phyloP scores from a whole-genome alignment of 1,140 invertebrate genomes.

The Oppia nitens region DNA sequence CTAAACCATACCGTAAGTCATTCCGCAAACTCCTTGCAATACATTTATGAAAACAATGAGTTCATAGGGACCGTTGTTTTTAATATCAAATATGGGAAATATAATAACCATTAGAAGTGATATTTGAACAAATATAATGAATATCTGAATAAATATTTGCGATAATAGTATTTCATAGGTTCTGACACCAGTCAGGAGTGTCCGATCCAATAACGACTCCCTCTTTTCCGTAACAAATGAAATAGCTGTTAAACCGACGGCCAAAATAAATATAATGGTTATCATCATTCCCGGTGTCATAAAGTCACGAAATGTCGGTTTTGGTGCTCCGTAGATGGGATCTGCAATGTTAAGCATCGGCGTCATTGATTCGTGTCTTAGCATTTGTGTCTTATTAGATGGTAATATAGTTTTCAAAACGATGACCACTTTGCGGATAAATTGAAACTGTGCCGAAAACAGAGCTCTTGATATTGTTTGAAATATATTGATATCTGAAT shows the following conservation, averaged over 20 bases:
- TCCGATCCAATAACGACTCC: slow-evolving; percentile 67
- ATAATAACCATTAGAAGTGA: slow-evolving; percentile 1
- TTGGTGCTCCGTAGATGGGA: slow-evolving; percentile 8
- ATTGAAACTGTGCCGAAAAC: too few relatives aligned
- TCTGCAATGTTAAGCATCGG: too few relatives aligned
- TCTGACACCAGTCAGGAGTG: slow-evolving; percentile 66
- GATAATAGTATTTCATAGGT: slow-evolving; percentile 9
- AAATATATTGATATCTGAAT: too few relatives aligned
- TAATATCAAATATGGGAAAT: slow-evolving; percentile 9
- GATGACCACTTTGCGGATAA: too few relatives aligned
- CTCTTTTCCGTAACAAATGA: slow-evolving; percentile 78
- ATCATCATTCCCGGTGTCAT: slow-evolving; percentile 84
- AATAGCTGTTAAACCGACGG: slow-evolving; percentile 76
- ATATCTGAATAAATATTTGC: slow-evolving; percentile 21
- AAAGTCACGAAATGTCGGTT: slow-evolving; percentile 60
- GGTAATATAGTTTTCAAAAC: too few relatives aligned
- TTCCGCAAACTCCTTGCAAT: slow-evolving; percentile 12
- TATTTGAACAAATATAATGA: slow-evolving; percentile 5
- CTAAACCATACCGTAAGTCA: slow-evolving; percentile 15
- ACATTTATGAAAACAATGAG: slow-evolving; percentile 1
- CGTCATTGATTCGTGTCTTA: too few relatives aligned
- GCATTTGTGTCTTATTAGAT: too few relatives aligned
- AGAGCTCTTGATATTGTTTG: too few relatives aligned
- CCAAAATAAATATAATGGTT: slow-evolving; percentile 81
- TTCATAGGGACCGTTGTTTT: slow-evolving; percentile 1